Conservation (phyloP, 1,140 invertebrate genomes). For the Chlorops oryzae region DNA sequence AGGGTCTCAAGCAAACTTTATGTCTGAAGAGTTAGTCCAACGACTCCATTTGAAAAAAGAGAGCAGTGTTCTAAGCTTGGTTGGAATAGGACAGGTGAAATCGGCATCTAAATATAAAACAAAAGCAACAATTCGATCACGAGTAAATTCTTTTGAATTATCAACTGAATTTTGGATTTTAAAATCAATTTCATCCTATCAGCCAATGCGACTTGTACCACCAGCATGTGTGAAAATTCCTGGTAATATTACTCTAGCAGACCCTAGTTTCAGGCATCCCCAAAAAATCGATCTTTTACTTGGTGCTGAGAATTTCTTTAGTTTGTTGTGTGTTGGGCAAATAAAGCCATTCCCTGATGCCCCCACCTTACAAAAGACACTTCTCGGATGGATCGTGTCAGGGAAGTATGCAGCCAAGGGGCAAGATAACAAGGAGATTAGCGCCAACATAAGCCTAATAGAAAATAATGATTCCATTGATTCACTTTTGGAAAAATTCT, state of each 20-base stretch:
- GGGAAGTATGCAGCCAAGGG: too few relatives aligned
- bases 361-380: too few relatives aligned
- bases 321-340: too few relatives aligned
- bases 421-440: too few relatives aligned
- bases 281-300: too few relatives aligned
- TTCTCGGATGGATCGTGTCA: too few relatives aligned
- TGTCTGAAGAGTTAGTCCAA: slow-evolving; percentile 9
- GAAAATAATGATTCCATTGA: not conserved
- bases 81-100: slow-evolving; percentile 1
- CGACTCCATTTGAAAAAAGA: not conserved
- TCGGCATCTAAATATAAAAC: not conserved
- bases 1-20: slow-evolving; percentile 9
- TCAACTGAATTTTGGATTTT: slow-evolving; percentile 9
- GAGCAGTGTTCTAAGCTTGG: not conserved
- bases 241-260: slow-evolving; percentile 21
- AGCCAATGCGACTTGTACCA: not conserved
- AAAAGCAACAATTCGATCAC: not conserved
- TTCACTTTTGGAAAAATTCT: slow-evolving; percentile 20
- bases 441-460: not conserved
- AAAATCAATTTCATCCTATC: slow-evolving; percentile 3
- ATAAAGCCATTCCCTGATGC: too few relatives aligned
- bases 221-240: slow-evolving; percentile 18
- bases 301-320: too few relatives aligned
- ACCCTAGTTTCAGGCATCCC: slow-evolving; percentile 27
- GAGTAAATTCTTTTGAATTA: slow-evolving; percentile 5